phyloP scores from a whole-genome alignment of 2,113 vertebrate species.

The Bos javanicus region DNA sequence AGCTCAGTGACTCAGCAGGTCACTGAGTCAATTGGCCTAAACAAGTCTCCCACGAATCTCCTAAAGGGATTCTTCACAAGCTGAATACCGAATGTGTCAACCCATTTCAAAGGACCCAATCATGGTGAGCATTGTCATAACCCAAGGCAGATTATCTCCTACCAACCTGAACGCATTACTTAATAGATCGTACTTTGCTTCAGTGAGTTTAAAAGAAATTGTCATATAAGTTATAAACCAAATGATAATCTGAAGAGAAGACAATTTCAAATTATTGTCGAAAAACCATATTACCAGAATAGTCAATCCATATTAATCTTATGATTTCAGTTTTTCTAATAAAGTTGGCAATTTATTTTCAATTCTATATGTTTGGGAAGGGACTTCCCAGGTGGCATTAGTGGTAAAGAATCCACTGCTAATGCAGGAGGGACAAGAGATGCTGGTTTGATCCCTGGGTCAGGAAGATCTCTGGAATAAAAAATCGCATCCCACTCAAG shows the following conservation, averaged over 20 bases:
- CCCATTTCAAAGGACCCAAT: background rate
- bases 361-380: background rate
- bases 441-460: background rate
- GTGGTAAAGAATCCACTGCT: background rate
- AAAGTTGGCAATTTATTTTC: background rate
- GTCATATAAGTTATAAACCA: background rate
- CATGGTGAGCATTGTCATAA: background rate
- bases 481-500: background rate
- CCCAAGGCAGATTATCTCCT: background rate
- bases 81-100: background rate
- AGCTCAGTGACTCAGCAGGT: background rate
- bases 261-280: background rate
- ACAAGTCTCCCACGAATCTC: background rate
- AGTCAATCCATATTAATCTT: background rate
- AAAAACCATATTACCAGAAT: background rate
- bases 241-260: background rate
- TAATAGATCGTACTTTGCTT: background rate
- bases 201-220: background rate
- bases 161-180: background rate
- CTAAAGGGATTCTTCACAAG: background rate
- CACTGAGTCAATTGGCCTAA: background rate
- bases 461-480: background rate
- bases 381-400: background rate
- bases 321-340: background rate
- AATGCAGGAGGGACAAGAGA: background rate